These are phyloP conservation scores for Solen grandis DNA, from an alignment of 1,140 invertebrate species.

Conservation along the genomic window DNA sequence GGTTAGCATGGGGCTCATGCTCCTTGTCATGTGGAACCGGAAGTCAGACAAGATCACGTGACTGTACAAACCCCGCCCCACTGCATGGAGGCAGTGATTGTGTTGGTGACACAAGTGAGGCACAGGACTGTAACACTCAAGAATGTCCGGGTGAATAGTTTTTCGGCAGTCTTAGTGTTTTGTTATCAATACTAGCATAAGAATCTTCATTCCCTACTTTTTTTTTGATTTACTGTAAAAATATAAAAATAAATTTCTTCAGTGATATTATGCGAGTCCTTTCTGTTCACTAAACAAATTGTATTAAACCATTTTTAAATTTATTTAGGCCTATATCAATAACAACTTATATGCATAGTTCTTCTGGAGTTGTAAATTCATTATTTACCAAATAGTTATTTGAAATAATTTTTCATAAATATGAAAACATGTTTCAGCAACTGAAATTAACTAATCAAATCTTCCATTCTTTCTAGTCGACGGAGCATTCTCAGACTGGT, in stretches of 20 bases:
- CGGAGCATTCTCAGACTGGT: conserved; percentile 21
- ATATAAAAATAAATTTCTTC: too few species aligned
- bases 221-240: too few species aligned
- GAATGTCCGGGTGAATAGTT: conserved; percentile 62
- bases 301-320: neutral
- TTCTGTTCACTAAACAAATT: too few species aligned
- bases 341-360: neutral
- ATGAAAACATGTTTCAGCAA: too few species aligned
- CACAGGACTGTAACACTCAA: conserved; percentile 36
- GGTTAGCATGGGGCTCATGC: conserved; percentile 13
- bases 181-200: too few species aligned
- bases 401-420: neutral
- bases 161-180: too few species aligned
- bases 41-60: conserved; percentile 2
- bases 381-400: neutral
- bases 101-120: conserved; percentile 28
- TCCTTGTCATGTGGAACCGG: conserved; percentile 37
- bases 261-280: too few species aligned
- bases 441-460: too few species aligned
- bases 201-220: too few species aligned
- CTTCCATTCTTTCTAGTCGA: conserved; percentile 37
- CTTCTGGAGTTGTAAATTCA: neutral
- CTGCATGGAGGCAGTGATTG: conserved; percentile 50
- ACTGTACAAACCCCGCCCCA: conserved; percentile 53
- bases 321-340: neutral